Conservation (phyloP, 2,113 vertebrate genomes). For the Xenopus borealis region DNA sequence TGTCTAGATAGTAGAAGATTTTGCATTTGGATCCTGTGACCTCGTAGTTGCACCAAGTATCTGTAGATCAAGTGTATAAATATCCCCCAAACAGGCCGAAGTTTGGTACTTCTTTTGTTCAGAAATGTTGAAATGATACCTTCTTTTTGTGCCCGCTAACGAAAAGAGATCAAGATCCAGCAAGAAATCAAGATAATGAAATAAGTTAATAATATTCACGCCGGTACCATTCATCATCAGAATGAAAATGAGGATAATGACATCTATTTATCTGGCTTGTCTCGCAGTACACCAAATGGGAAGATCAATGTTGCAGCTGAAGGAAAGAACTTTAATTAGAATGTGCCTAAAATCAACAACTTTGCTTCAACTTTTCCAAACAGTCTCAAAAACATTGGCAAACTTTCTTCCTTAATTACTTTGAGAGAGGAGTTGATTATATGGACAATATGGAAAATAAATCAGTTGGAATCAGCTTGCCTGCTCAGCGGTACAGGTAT, state of each 20-base stretch:
- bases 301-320: constrained; percentile 27
- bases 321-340: constrained; percentile 29
- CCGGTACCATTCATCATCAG: constrained; percentile 30
- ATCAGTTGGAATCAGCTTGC: too few species aligned
- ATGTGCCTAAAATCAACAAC: constrained; percentile 13
- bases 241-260: constrained; percentile 34
- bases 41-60: too few species aligned
- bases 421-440: too few species aligned
- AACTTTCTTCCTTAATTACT: constrained; percentile 1
- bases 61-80: too few species aligned
- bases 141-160: not conserved
- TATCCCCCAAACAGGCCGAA: too few species aligned
- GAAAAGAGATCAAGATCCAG: constrained; percentile 10
- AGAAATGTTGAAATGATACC: not conserved
- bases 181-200: constrained; percentile 34
- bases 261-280: constrained; percentile 34
- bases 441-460: too few species aligned
- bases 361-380: not conserved
- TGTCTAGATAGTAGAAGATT: too few species aligned
- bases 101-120: not conserved
- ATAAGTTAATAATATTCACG: constrained; percentile 40
- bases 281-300: constrained; percentile 13
- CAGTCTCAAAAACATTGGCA: too few species aligned
- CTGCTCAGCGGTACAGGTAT: too few species aligned
- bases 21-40: too few species aligned